These are phyloP conservation scores for Cololabis saira DNA, from an alignment of 2,113 vertebrate genomes.

Conservation along the genomic window DNA sequence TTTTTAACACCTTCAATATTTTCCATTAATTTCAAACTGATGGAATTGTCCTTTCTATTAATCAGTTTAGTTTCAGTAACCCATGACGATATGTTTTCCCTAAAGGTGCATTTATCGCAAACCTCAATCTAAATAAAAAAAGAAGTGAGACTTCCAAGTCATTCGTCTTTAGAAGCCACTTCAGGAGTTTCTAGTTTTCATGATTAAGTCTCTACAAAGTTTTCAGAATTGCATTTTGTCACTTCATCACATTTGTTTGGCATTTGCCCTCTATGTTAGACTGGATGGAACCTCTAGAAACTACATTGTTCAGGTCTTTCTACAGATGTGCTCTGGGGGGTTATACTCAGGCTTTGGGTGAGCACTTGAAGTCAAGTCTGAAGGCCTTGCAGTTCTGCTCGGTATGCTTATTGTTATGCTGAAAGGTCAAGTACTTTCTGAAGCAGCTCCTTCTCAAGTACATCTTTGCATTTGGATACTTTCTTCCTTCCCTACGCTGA, in stretches of 20 bases:
- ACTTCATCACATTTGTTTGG: not conserved
- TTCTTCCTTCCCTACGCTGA: not conserved
- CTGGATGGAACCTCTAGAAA: constrained; percentile 3
- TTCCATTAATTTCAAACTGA: not conserved
- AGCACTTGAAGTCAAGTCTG: not conserved
- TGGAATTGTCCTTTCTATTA: not conserved
- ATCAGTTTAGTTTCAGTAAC: not conserved
- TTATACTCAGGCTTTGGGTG: not conserved
- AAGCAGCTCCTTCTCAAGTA: not conserved
- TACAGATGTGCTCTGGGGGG: not conserved
- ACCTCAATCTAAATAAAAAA: not conserved
- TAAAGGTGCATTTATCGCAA: not conserved
- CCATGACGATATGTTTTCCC: not conserved
- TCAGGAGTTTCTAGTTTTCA: not conserved
- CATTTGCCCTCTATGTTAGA: not conserved
- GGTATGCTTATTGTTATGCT: constrained; percentile 1
- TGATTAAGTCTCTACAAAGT: not conserved
- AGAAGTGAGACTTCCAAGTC: no score
- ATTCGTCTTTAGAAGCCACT: not conserved
- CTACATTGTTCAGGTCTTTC: not conserved
- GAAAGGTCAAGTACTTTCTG: not conserved
- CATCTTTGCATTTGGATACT: not conserved
- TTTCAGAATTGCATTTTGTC: not conserved
- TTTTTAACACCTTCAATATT: not conserved
- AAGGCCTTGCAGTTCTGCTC: constrained; percentile 8